phyloP scores from a whole-genome alignment of 2,113 vertebrate species.

The Dunckerocampus dactyliophorus region DNA sequence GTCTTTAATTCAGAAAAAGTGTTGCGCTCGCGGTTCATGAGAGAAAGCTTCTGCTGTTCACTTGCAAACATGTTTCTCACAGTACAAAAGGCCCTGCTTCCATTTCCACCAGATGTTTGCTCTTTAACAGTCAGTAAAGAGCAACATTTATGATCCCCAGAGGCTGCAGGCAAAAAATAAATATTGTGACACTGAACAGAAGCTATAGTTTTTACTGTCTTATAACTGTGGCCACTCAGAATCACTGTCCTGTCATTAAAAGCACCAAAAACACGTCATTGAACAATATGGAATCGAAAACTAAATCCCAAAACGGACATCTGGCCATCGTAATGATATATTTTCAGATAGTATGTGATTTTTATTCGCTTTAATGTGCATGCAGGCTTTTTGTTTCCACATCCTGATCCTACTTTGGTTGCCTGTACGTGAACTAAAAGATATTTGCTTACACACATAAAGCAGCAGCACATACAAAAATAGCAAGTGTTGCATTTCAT shows the following conservation, averaged over 20 bases:
- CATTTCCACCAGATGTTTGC: constrained; percentile 37
- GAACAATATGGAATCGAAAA: not conserved
- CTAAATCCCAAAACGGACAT: no score
- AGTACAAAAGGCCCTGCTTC: constrained; percentile 23
- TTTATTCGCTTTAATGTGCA: not conserved
- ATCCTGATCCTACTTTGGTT: not conserved
- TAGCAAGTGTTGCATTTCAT: constrained; percentile 10
- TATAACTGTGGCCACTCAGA: constrained; percentile 2
- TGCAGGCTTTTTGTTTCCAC: not conserved
- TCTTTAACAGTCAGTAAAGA: constrained; percentile 50
- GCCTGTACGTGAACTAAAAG: not conserved
- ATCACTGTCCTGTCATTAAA: not conserved
- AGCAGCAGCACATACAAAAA: not conserved
- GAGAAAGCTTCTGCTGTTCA: constrained; percentile 3
- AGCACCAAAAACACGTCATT: not conserved
- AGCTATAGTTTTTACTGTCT: constrained; percentile 9
- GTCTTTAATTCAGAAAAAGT: constrained; percentile 7
- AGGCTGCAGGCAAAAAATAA: constrained; percentile 1
- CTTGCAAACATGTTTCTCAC: constrained; percentile 13
- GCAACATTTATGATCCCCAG: constrained; percentile 35
- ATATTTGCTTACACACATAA: not conserved
- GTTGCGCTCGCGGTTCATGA: not conserved
- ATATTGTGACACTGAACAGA: constrained; percentile 19
- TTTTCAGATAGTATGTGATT: not conserved
- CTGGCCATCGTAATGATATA: no score